phyloP scores from a whole-genome alignment of 2,113 vertebrate species.

The Quiscalus mexicanus region DNA sequence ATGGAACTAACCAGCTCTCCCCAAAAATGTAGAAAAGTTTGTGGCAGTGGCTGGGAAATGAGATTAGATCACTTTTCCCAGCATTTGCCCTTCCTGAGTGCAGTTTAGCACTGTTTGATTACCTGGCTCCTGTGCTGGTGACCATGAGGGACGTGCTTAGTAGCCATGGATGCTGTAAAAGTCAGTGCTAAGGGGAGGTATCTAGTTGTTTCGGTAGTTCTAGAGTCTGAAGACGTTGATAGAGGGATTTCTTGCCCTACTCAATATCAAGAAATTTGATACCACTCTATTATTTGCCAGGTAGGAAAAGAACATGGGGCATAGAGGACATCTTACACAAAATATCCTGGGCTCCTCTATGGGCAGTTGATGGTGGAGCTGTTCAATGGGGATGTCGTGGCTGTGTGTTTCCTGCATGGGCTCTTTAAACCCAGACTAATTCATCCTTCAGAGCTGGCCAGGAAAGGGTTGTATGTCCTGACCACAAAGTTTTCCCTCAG shows the following conservation, averaged over 20 bases:
- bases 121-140: background rate
- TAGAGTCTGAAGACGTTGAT: background rate
- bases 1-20: background rate
- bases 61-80: background rate
- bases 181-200: background rate
- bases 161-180: background rate
- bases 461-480: background rate
- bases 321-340: background rate
- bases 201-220: accelerated
- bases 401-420: background rate
- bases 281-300: background rate
- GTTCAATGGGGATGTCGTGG: background rate
- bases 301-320: background rate
- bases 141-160: background rate
- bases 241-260: background rate
- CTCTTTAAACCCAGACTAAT: background rate
- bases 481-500: background rate
- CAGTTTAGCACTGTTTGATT: background rate
- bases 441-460: background rate
- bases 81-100: background rate
- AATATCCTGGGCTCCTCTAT: background rate
- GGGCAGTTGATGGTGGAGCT: background rate
- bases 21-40: background rate
- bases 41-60: background rate
- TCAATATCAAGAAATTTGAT: accelerated